These are phyloP conservation scores for Stylophora pistillata DNA, from an alignment of 64 coral and sea anemone genomes.

Conservation along the genomic window DNA sequence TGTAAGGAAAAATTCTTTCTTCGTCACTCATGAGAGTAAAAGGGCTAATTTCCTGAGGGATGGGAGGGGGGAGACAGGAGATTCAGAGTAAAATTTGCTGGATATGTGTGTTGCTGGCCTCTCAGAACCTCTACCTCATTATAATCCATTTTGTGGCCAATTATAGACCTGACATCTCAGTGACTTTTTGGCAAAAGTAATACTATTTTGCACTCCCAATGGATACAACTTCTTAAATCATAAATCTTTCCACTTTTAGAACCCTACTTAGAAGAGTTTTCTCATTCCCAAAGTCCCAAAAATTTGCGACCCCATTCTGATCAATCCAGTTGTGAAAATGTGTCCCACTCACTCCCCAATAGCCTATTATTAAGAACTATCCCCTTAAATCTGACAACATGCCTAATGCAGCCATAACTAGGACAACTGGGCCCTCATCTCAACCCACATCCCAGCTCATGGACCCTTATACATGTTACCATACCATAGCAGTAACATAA, in stretches of 20 bases:
- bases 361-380: too few species aligned
- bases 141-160: constrained; percentile 36
- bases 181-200: constrained; percentile 15
- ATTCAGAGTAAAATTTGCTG: not conserved
- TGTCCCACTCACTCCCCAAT: not conserved
- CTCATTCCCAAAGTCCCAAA: constrained; percentile 16
- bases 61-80: too few species aligned
- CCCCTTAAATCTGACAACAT: too few species aligned
- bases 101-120: not conserved
- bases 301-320: constrained; percentile 34
- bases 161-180: constrained; percentile 30
- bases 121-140: constrained; percentile 38
- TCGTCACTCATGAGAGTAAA: too few species aligned
- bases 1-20: too few species aligned
- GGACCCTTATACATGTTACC: too few species aligned
- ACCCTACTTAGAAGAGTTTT: too few species aligned
- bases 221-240: not conserved
- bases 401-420: too few species aligned
- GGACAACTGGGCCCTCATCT: too few species aligned
- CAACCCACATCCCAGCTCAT: too few species aligned
- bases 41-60: too few species aligned
- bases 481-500: too few species aligned
- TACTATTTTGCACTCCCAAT: not conserved
- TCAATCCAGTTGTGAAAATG: constrained; percentile 26
- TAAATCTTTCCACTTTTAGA: not conserved